phyloP scores from a whole-genome alignment of 2,113 vertebrate species.

The Callipepla californica region DNA sequence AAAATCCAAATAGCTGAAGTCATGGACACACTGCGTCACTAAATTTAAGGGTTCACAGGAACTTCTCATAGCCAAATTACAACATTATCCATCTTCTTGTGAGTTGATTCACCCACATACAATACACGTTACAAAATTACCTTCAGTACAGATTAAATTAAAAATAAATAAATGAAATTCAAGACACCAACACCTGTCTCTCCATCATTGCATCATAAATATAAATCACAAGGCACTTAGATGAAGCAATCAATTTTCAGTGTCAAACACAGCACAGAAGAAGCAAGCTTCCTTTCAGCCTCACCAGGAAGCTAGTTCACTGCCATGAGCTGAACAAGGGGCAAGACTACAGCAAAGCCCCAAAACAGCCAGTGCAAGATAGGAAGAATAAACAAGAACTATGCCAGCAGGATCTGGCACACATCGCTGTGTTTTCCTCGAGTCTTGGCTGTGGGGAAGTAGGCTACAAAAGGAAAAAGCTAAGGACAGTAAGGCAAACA shows the following conservation, averaged over 20 bases:
- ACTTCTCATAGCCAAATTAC: background rate
- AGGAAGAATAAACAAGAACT: constrained; percentile 22
- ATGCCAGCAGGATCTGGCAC: background rate
- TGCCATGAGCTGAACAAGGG: background rate
- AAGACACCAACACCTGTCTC: constrained; percentile 17
- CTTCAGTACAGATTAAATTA: constrained; percentile 20
- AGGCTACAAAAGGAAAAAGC: background rate
- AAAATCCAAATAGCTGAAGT: constrained; percentile 72
- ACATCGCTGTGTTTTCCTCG: background rate
- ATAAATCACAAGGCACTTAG: background rate
- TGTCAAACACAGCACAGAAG: background rate
- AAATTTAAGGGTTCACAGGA: constrained; percentile 49
- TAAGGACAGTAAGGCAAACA: background rate
- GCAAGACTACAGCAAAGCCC: background rate
- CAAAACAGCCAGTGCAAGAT: background rate
- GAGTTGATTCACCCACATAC: constrained; percentile 2
- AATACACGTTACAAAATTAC: constrained; percentile 11
- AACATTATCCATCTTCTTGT: constrained; percentile 16
- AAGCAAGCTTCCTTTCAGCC: background rate
- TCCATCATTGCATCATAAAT: background rate
- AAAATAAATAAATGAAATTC: background rate
- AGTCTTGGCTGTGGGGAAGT: fast-evolving
- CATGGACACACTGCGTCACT: background rate
- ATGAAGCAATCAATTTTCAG: background rate
- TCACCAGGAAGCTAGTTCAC: background rate